Conservation (phyloP, 2,797 vertebrate species). For the Xenopus petersii region DNA sequence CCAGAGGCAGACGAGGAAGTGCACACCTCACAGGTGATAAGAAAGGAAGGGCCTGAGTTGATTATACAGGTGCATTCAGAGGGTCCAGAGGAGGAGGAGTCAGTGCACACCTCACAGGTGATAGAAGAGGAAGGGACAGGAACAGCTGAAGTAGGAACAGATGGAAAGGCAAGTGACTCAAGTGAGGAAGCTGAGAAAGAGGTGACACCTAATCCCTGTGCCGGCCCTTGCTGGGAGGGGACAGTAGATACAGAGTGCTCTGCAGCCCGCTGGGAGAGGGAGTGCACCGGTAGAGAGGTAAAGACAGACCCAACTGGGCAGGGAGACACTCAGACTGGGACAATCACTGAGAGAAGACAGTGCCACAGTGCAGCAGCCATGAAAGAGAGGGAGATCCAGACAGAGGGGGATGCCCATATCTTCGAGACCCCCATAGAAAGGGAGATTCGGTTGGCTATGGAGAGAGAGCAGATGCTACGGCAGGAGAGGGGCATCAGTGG, state of each 20-base stretch:
- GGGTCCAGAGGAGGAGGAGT: no score
- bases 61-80: no score
- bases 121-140: conserved; percentile 7
- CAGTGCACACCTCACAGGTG: no score
- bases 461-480: conserved; percentile 59
- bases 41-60: background rate
- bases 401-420: conserved; percentile 11
- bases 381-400: conserved; percentile 2
- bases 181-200: conserved; percentile 12
- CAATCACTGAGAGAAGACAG: background rate
- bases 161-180: conserved; percentile 28
- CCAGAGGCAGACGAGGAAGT: no score
- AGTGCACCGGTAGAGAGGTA: conserved; percentile 32
- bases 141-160: background rate
- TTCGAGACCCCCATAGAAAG: conserved; percentile 63
- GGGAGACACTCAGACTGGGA: conserved; percentile 13
- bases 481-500: conserved; percentile 58
- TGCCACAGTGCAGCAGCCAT: background rate
- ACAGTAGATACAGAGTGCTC: conserved; percentile 4
- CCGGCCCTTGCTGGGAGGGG: conserved; percentile 27
- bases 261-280: conserved; percentile 40
- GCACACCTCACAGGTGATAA: no score
- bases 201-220: conserved; percentile 37
- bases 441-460: conserved; percentile 60
- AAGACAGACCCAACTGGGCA: conserved; percentile 29